Conservation (phyloP, 2,113 vertebrate genomes). For the Hippocampus comes region DNA sequence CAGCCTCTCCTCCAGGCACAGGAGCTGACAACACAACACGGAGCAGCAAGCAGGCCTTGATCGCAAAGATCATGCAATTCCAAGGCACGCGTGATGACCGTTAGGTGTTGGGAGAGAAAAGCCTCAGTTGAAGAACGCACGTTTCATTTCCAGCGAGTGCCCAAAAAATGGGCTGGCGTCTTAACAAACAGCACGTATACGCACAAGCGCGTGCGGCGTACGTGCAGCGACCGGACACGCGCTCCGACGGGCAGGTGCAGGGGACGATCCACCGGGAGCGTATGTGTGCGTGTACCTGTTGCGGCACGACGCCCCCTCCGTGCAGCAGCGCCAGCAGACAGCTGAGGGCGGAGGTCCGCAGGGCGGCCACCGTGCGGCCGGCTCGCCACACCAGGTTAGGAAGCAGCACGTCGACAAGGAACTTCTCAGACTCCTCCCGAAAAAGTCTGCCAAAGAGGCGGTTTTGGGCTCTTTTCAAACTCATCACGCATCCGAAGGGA, state of each 20-base stretch:
- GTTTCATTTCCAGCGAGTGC: too few relatives aligned
- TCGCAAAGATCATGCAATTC: too few relatives aligned
- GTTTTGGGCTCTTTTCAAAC: background rate
- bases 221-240: constrained; percentile 14
- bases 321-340: constrained; percentile 86
- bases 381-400: constrained; percentile 92
- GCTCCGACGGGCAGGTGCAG: constrained; percentile 56
- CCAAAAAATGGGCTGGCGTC: too few relatives aligned
- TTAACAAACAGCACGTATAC: too few relatives aligned
- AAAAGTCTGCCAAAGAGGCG: constrained; percentile 73
- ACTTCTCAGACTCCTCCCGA: constrained; percentile 70
- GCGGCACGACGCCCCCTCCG: constrained; percentile 65
- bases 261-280: constrained; percentile 11
- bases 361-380: constrained; percentile 83
- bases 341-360: constrained; percentile 84
- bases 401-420: constrained; percentile 81
- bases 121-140: background rate
- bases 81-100: too few relatives aligned
- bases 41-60: too few relatives aligned
- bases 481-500: too few relatives aligned
- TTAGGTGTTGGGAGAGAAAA: background rate
- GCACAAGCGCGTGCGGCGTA: too few relatives aligned
- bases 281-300: constrained; percentile 73
- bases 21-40: constrained; percentile 64
- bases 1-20: constrained; percentile 68